phyloP scores from a whole-genome alignment of 2,797 vertebrate species.

The Sebastes umbrosus region DNA sequence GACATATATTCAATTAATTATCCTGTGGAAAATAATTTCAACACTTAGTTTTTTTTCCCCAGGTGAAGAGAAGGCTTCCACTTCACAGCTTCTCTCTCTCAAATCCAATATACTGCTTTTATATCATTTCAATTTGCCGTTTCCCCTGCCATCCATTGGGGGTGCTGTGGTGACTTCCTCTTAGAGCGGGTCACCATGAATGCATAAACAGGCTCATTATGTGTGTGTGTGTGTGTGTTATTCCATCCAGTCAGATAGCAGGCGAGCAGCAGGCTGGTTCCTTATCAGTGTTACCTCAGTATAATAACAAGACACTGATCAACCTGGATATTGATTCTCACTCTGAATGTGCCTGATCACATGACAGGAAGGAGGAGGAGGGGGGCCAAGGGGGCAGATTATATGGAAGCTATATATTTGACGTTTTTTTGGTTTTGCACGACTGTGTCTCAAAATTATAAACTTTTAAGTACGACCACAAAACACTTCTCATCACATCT shows the following conservation, averaged over 20 bases:
- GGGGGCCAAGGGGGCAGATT: too few species aligned
- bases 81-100: not conserved
- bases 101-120: not conserved
- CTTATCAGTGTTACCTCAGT: conserved; percentile 55
- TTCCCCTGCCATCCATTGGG: not conserved
- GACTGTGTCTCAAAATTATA: too few species aligned
- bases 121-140: not conserved
- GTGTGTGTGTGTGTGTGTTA: too few species aligned
- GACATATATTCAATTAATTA: not conserved
- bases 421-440: too few species aligned
- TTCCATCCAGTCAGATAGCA: conserved; percentile 17
- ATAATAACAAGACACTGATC: conserved; percentile 58
- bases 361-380: conserved; percentile 42
- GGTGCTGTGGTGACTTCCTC: not conserved
- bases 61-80: not conserved
- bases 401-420: too few species aligned
- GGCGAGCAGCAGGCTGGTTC: not conserved
- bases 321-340: conserved; percentile 40
- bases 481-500: too few species aligned
- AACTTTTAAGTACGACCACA: too few species aligned
- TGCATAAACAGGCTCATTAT: not conserved
- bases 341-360: conserved; percentile 37
- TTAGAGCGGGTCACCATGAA: not conserved
- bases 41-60: not conserved
- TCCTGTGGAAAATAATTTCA: not conserved